A percentile compares a stretch with the other conserved stretches of the same genome.
These are phyloP conservation scores for Pectinophora gossypiella DNA, from an alignment of 1,140 invertebrate species.

Conservation along the genomic window DNA sequence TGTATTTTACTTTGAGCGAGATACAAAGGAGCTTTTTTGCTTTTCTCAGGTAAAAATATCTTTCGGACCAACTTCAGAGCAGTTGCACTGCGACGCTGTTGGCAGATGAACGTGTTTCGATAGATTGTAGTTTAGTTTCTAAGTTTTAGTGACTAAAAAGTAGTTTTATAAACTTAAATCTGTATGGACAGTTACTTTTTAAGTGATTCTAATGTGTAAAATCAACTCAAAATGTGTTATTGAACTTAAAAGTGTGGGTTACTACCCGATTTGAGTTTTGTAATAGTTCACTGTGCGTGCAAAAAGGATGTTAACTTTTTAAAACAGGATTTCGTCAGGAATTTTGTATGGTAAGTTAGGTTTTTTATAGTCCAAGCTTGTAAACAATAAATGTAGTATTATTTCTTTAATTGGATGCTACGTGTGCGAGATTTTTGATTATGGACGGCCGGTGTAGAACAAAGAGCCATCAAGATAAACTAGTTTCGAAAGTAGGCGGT, in stretches of 20 bases:
- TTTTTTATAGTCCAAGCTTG: too few species aligned
- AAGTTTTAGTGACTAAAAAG: background rate
- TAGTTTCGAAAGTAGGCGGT: background rate
- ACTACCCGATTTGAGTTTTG: too few species aligned
- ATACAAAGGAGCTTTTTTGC: constrained; percentile 53
- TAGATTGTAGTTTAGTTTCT: background rate
- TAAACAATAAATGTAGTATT: too few species aligned
- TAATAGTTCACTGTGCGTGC: constrained; percentile 19
- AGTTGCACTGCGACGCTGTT: background rate
- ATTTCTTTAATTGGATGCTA: too few species aligned
- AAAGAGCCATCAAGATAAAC: too few species aligned
- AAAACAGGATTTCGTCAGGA: constrained; percentile 46
- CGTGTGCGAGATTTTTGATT: too few species aligned
- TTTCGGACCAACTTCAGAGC: background rate
- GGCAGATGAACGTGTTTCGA: constrained; percentile 18
- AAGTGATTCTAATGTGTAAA: background rate
- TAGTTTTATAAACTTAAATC: background rate
- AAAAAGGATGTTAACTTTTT: constrained; percentile 29
- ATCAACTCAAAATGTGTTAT: background rate
- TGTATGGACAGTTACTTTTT: background rate
- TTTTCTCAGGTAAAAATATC: constrained; percentile 64
- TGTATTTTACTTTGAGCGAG: too few species aligned
- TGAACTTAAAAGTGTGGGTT: background rate
- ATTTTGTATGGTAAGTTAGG: constrained; percentile 11
- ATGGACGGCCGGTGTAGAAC: too few species aligned